Percentiles rank a stretch among this genome's conserved stretches.
Evolutionary conservation across 2,888 invertebrate species (phyloP).

Genomic region (Lithophane leautieri): DNA sequence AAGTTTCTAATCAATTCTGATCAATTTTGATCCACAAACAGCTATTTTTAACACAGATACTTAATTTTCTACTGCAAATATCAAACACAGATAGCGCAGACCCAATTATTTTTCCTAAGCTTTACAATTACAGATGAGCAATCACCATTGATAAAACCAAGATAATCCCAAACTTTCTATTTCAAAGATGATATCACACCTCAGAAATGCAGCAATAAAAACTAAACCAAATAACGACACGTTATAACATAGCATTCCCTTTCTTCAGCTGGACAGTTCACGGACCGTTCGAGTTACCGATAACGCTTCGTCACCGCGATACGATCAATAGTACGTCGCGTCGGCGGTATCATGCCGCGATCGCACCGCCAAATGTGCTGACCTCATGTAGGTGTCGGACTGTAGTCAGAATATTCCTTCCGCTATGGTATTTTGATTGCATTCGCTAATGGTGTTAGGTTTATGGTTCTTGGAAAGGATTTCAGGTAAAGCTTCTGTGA

Average conservation of each 20-base stretch:
- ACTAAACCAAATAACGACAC: constrained; percentile 81
- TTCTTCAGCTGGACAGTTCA: constrained; percentile 83
- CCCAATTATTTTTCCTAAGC: constrained; percentile 34
- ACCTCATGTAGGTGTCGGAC: constrained; percentile 87
- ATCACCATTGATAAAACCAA: constrained; percentile 31
- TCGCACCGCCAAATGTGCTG: constrained; percentile 87
- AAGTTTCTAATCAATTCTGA: too few relatives aligned
- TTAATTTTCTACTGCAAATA: constrained; percentile 22
- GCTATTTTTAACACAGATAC: constrained; percentile 5
- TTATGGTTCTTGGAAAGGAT: constrained; percentile 41
- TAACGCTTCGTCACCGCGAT: constrained; percentile 87
- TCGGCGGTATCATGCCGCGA: constrained; percentile 88
- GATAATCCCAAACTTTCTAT: constrained; percentile 66
- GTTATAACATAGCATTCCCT: constrained; percentile 81
- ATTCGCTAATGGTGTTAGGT: constrained; percentile 66
- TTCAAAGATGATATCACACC: constrained; percentile 68
- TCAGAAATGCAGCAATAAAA: constrained; percentile 72
- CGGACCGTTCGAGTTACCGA: constrained; percentile 83
- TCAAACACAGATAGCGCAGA: constrained; percentile 8
- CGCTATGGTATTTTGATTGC: constrained; percentile 77
- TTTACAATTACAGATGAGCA: constrained; percentile 43
- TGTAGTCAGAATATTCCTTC: constrained; percentile 79
- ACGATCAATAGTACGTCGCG: constrained; percentile 84
- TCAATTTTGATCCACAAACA: constrained; percentile 16
- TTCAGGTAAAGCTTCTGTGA: constrained; percentile 32